phyloP scores from a whole-genome alignment of 2,113 vertebrate species.

The Actenoides hombroni region DNA sequence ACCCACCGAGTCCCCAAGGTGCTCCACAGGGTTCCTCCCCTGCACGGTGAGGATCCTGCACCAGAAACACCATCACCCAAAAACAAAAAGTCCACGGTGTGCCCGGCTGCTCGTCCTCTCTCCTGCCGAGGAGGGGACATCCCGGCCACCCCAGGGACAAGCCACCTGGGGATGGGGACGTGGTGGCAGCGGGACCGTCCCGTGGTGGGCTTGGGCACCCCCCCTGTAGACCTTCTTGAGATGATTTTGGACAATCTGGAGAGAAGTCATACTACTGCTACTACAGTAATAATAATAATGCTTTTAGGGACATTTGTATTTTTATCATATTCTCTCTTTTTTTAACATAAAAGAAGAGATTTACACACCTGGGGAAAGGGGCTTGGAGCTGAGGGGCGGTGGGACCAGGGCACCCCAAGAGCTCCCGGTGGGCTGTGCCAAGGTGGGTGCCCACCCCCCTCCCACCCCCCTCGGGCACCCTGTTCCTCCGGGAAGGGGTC shows the following conservation, averaged over 20 bases:
- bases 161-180: neutral
- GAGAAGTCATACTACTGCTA: conserved; percentile 50
- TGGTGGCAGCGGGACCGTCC: neutral
- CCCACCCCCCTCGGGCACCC: neutral
- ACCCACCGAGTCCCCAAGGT: neutral
- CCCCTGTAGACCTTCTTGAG: neutral
- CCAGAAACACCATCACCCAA: neutral
- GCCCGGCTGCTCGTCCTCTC: neutral
- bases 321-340: conserved; percentile 40
- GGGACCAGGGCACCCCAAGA: neutral
- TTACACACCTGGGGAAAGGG: neutral
- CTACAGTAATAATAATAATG: conserved; percentile 39
- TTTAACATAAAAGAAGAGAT: conserved; percentile 44
- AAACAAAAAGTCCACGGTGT: neutral
- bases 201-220: neutral
- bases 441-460: neutral
- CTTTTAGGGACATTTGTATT: conserved; percentile 52
- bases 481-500: neutral
- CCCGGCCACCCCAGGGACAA: neutral
- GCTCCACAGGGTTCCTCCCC: neutral
- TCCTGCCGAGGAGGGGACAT: neutral
- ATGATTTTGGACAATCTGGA: conserved; percentile 47
- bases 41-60: neutral
- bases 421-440: neutral
- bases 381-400: neutral